Evolutionary conservation across 1,140 invertebrate species (phyloP).

Genomic region (Drosophila micromelanica): DNA sequence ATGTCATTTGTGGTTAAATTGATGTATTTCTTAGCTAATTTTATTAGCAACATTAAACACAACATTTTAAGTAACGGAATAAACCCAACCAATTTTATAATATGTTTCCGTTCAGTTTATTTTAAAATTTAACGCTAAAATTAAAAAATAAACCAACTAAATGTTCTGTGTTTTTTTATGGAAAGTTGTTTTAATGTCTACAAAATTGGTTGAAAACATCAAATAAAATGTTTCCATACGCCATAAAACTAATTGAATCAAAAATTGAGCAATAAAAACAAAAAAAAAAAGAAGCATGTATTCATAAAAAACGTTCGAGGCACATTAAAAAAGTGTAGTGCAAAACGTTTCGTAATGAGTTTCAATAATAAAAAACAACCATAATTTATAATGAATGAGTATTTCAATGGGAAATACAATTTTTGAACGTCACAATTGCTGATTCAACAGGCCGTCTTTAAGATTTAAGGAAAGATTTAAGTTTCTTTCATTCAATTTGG

Average conservation of each 20-base stretch:
- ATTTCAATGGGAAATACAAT: conserved; percentile 15
- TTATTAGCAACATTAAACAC: neutral
- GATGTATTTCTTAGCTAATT: neutral
- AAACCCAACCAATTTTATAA: conserved; percentile 3
- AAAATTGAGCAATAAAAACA: conserved; percentile 57
- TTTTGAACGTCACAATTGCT: conserved; percentile 13
- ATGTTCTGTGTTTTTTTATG: conserved; percentile 17
- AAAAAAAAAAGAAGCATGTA: conserved; percentile 11
- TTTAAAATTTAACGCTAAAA: neutral
- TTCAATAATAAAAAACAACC: conserved; percentile 17
- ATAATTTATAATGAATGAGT: conserved; percentile 18
- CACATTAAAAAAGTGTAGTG: conserved; percentile 61
- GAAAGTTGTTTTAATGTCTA: conserved; percentile 55
- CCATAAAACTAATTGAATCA: conserved; percentile 77
- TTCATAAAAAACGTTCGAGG: conserved; percentile 55
- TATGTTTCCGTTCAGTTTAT: neutral
- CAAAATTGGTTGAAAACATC: conserved; percentile 68
- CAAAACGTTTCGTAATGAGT: conserved; percentile 40
- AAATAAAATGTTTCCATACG: conserved; percentile 65
- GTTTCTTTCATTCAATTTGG: neutral
- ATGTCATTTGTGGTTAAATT: neutral
- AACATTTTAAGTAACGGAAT: conserved; percentile 8
- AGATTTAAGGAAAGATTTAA: neutral
- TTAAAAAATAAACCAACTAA: conserved; percentile 1
- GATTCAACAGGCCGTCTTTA: neutral